Evolutionary conservation across 1,140 invertebrate genomes (phyloP).

Genomic region (Pollicipes pollicipes): DNA sequence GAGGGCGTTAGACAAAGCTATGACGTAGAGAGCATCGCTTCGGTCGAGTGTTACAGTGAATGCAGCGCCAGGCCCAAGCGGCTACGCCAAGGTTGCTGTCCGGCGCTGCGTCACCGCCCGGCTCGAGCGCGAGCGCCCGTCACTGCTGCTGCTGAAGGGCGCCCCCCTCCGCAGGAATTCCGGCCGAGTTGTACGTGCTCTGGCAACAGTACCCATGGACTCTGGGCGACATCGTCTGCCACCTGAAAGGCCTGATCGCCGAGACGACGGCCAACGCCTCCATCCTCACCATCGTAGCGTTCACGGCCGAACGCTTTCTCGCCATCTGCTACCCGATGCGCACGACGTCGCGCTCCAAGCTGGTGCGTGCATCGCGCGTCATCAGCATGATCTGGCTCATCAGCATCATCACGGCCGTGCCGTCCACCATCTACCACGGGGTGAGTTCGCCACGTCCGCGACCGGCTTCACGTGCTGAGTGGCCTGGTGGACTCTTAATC

Average conservation of each 20-base stretch:
- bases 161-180: conserved; percentile 11
- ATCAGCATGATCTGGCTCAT: conserved; percentile 5
- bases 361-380: conserved; percentile 6
- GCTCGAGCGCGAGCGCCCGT: not conserved
- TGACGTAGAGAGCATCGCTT: too few relatives aligned
- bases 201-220: conserved; percentile 34
- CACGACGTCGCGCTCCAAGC: conserved; percentile 7
- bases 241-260: conserved; percentile 28
- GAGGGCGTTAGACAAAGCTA: too few relatives aligned
- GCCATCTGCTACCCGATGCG: conserved; percentile 7
- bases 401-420: conserved; percentile 7
- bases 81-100: too few relatives aligned
- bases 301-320: conserved; percentile 26
- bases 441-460: not conserved
- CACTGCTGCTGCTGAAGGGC: not conserved
- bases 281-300: conserved; percentile 29
- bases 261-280: conserved; percentile 27
- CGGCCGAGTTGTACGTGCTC: conserved; percentile 19
- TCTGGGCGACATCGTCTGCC: conserved; percentile 30
- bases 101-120: not conserved
- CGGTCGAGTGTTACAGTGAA: too few relatives aligned
- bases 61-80: too few relatives aligned
- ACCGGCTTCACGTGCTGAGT: not conserved
- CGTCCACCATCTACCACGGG: conserved; percentile 4
- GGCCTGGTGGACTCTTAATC: not conserved